These are phyloP conservation scores for Palaemon carinicauda DNA, from an alignment of 1,140 invertebrate genomes.

Conservation along the genomic window DNA sequence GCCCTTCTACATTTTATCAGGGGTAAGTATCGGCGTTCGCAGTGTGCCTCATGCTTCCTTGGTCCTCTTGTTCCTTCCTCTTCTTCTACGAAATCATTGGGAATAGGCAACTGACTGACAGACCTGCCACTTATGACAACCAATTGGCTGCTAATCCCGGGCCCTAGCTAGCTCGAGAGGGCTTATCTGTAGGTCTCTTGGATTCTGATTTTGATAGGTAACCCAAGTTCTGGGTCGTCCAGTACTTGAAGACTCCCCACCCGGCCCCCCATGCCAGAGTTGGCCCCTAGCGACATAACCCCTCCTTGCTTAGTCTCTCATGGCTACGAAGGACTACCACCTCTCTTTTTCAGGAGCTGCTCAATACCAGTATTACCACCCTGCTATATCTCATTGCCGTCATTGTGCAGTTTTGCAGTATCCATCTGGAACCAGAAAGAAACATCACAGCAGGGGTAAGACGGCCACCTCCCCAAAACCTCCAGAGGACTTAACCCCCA, in stretches of 20 bases:
- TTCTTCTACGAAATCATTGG: neutral
- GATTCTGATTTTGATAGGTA: neutral
- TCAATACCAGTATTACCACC: conserved; percentile 76
- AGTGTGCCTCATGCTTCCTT: neutral
- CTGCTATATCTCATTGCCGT: conserved; percentile 81
- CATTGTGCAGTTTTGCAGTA: conserved; percentile 75
- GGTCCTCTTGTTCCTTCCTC: neutral
- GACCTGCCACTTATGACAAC: neutral
- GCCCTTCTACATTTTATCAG: conserved; percentile 59
- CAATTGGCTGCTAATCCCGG: neutral
- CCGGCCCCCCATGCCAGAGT: neutral
- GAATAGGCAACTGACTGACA: conserved; percentile 34
- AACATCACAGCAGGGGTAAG: conserved; percentile 55
- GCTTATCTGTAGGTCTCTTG: neutral
- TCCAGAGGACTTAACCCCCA: neutral
- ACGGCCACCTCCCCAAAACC: neutral
- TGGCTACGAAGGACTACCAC: conserved; percentile 31
- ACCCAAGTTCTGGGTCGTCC: too few relatives aligned
- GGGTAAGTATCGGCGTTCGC: conserved; percentile 47
- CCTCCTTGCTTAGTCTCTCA: neutral
- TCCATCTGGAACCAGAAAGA: neutral
- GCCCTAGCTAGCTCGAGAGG: neutral
- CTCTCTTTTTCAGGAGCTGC: conserved; percentile 75
- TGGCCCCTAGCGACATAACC: neutral
- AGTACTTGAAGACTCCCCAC: too few relatives aligned